Conservation (phyloP, 2,888 invertebrate species). For the Melanchra persicariae region DNA sequence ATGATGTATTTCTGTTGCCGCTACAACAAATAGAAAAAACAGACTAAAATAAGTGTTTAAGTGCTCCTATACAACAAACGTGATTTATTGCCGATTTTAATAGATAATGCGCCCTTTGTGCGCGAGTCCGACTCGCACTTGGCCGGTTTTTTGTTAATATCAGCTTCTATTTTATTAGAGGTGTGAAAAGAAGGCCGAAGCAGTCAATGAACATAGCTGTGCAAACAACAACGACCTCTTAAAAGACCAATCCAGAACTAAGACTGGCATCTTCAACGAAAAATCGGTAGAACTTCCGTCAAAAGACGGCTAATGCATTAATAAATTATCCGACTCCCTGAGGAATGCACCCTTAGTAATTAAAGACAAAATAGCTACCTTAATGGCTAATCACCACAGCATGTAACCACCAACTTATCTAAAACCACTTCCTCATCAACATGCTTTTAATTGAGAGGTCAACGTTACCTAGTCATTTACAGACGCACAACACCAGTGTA, state of each 20-base stretch:
- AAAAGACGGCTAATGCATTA: constrained; percentile 38
- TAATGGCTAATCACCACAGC: constrained; percentile 62
- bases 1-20: too few relatives aligned
- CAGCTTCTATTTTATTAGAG: background rate
- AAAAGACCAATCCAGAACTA: too few relatives aligned
- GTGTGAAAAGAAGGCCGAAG: background rate
- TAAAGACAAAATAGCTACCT: constrained; percentile 61
- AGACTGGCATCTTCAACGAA: background rate
- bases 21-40: too few relatives aligned
- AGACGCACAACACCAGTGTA: constrained; percentile 9
- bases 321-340: constrained; percentile 56
- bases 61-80: too few relatives aligned
- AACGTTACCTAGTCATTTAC: background rate
- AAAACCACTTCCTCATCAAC: constrained; percentile 5
- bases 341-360: constrained; percentile 66
- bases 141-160: too few relatives aligned
- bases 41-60: too few relatives aligned
- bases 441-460: background rate
- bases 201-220: too few relatives aligned
- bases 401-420: constrained; percentile 7
- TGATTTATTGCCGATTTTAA: too few relatives aligned
- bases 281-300: background rate
- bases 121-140: too few relatives aligned
- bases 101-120: too few relatives aligned
- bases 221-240: background rate